Evolutionary conservation across 2,113 vertebrate genomes (phyloP).

Genomic region (Pelvicachromis taeniatus): DNA sequence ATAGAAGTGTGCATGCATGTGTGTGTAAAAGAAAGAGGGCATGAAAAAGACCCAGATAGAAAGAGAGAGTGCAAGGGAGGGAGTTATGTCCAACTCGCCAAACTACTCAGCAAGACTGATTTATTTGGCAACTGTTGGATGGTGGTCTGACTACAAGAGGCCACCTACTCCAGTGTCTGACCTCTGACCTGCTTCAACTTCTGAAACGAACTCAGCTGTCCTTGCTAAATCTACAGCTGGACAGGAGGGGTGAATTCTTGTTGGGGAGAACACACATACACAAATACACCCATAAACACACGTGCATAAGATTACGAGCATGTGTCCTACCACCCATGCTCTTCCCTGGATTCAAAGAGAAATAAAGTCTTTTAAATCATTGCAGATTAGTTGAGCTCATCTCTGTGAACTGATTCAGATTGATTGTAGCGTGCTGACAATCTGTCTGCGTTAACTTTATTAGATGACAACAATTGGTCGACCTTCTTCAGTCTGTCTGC

Average conservation of each 20-base stretch:
- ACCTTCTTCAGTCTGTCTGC: background rate
- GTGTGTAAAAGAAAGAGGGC: background rate
- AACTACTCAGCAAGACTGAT: slow-evolving; percentile 49
- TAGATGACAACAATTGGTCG: background rate
- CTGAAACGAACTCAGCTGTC: slow-evolving; percentile 52
- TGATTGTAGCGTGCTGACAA: background rate
- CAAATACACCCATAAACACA: background rate
- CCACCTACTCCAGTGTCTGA: slow-evolving; percentile 45
- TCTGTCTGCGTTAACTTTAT: background rate
- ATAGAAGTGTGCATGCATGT: background rate
- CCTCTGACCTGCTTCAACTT: slow-evolving; percentile 18
- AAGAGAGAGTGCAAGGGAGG: background rate
- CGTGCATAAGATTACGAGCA: background rate
- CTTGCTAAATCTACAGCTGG: slow-evolving; percentile 29
- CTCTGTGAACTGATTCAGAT: background rate
- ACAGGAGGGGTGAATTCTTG: slow-evolving; percentile 1
- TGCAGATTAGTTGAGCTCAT: background rate
- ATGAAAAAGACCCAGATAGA: background rate
- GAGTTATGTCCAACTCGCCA: slow-evolving; percentile 27
- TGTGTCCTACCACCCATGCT: background rate
- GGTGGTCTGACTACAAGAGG: slow-evolving; percentile 48
- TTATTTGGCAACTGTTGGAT: slow-evolving; percentile 47
- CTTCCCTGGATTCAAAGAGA: background rate
- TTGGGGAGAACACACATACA: background rate
- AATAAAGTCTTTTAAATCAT: rapidly evolving